These are phyloP conservation scores for Dermochelys coriacea DNA, from an alignment of 2,797 vertebrate genomes.

Conservation along the genomic window DNA sequence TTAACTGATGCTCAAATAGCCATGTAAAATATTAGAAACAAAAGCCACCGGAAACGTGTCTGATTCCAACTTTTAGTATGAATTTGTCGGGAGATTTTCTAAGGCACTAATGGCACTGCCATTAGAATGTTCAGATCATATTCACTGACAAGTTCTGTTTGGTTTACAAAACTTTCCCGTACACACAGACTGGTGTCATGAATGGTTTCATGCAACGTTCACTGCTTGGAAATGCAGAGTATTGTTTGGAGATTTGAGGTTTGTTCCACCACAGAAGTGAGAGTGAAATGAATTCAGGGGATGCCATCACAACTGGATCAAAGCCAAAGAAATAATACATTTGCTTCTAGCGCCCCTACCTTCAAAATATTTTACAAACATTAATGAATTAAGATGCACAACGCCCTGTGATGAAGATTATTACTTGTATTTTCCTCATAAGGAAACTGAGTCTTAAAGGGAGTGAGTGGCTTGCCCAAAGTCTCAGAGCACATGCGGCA, in stretches of 20 bases:
- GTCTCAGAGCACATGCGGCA: rapidly evolving
- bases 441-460: background rate
- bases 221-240: background rate
- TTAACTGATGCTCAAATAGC: background rate
- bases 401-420: background rate
- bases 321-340: conserved; percentile 59
- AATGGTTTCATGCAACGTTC: background rate
- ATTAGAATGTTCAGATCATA: background rate
- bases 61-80: background rate
- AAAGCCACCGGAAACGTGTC: background rate
- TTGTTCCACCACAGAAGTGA: conserved; percentile 23
- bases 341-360: conserved; percentile 52
- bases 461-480: background rate
- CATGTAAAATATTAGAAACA: background rate
- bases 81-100: background rate
- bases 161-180: background rate
- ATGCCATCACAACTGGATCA: conserved; percentile 48
- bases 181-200: background rate
- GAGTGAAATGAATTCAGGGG: conserved; percentile 61
- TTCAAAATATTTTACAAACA: conserved; percentile 39
- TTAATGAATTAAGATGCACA: background rate
- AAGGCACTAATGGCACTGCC: background rate
- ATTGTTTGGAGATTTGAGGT: conserved; percentile 42
- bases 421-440: background rate
- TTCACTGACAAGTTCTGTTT: background rate